phyloP scores from a whole-genome alignment of 2,797 vertebrate genomes.

The Zalophus californianus region DNA sequence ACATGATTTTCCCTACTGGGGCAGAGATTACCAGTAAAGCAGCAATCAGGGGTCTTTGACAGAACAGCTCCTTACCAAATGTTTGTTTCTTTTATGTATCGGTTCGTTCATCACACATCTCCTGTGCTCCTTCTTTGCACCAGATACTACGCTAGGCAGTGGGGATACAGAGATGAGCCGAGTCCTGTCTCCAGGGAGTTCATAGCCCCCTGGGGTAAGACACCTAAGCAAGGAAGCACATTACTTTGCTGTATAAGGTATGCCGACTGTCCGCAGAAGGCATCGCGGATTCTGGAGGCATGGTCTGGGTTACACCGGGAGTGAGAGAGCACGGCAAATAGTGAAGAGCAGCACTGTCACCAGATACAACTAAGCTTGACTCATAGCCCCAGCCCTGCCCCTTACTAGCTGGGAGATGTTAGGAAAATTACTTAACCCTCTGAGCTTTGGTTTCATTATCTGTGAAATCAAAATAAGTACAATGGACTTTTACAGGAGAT shows the following conservation, averaged over 20 bases:
- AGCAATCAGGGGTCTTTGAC: not conserved
- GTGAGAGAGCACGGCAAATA: fast-evolving
- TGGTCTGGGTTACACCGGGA: fast-evolving
- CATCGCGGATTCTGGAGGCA: not conserved
- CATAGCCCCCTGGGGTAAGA: not conserved
- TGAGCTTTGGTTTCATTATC: not conserved
- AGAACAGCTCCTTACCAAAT: not conserved
- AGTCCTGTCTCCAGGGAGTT: not conserved
- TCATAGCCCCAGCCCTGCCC: not conserved
- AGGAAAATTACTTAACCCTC: not conserved
- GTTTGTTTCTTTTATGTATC: not conserved
- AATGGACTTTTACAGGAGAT: not conserved
- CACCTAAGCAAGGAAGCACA: not conserved
- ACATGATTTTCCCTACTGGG: not conserved
- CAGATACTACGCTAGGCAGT: not conserved
- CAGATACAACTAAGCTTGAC: not conserved
- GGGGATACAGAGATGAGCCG: not conserved
- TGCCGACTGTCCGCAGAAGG: not conserved
- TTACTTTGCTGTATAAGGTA: not conserved
- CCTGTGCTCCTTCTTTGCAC: not conserved
- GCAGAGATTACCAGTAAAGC: not conserved
- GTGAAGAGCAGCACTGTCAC: too few species aligned
- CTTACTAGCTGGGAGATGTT: not conserved
- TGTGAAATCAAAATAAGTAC: conserved; percentile 19
- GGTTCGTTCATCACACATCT: not conserved